Base-by-base conservation (phyloP, 2,888 invertebrate genomes). In the Monopis laevigella region DNA sequence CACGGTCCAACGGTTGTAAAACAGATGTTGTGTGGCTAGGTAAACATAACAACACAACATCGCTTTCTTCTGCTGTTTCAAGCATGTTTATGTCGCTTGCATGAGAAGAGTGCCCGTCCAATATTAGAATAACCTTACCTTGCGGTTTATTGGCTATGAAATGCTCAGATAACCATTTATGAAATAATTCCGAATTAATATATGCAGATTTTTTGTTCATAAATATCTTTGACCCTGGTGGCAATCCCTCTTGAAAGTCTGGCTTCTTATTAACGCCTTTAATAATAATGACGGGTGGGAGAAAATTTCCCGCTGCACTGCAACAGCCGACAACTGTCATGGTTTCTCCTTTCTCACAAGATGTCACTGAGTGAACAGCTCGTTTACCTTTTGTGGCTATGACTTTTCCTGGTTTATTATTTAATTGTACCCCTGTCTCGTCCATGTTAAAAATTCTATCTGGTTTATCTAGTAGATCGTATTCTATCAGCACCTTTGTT, bases 371-470 rank as follows among this genome's bases (percentile, higher is more conserved):
- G 6, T 51, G 48, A 16, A 61, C 53, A 34, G 53, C 51, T n/a
- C 43, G 54, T 62, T 24, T 46, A 14, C 4, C 62, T 64, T 48
- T 56, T 62, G 45, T 47, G 10, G 57, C 62, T 19, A 66, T 19
- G 18, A 70, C 57, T 46, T 59, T 53, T 3, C 55, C 54, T 26
- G 62, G 53, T 45, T 55, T 57, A 46, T 64, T 63, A 16, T 67
- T 66, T 3, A 62, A 48, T 41, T 63, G 61, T 3, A 63, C 43
- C 2, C 61, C 62, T 14, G 52, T 59, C 48, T 68, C 63, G 44
- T 65, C 62, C 44, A 59, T 48, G 50, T 69, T 69, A 41, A 48
- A 70, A 18, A 68, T 55, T 36, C 50, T 34, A 24, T 47, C 50
- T 12, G 52, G 58, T 43, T 55, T 53, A 41, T 50, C 47, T 28